These are phyloP conservation scores for Xerus inauris DNA, from an alignment of 2,113 vertebrate genomes.

Conservation along the genomic window DNA sequence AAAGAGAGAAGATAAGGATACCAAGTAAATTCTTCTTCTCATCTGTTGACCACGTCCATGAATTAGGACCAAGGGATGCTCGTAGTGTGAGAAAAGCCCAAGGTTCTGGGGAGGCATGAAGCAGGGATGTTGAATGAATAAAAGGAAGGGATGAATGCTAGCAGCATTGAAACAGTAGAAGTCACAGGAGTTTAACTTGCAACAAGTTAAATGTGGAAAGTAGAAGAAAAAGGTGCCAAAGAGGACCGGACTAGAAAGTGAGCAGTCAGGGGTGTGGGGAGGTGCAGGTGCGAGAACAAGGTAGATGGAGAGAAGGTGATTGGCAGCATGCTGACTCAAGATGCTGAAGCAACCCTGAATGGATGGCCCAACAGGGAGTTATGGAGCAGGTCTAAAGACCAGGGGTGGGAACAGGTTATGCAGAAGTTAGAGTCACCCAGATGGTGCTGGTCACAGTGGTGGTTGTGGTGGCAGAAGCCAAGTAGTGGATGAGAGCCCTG, in stretches of 20 bases:
- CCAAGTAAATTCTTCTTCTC: neutral
- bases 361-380: too few relatives aligned
- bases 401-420: neutral
- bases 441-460: neutral
- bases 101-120: neutral
- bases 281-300: neutral
- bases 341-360: neutral
- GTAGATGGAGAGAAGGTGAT: neutral
- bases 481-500: neutral
- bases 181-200: neutral
- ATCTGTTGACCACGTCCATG: neutral
- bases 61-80: neutral
- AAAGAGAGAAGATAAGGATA: neutral
- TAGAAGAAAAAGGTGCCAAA: neutral
- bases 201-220: neutral
- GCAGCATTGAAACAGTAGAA: neutral
- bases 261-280: neutral
- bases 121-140: neutral
- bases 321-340: neutral
- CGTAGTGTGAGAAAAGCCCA: accelerated
- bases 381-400: neutral
- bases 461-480: neutral
- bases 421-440: neutral
- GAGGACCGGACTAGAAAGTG: neutral
- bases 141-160: neutral